Evolutionary conservation across 2,113 vertebrate species (phyloP).

Genomic region (Megalops atlanticus): DNA sequence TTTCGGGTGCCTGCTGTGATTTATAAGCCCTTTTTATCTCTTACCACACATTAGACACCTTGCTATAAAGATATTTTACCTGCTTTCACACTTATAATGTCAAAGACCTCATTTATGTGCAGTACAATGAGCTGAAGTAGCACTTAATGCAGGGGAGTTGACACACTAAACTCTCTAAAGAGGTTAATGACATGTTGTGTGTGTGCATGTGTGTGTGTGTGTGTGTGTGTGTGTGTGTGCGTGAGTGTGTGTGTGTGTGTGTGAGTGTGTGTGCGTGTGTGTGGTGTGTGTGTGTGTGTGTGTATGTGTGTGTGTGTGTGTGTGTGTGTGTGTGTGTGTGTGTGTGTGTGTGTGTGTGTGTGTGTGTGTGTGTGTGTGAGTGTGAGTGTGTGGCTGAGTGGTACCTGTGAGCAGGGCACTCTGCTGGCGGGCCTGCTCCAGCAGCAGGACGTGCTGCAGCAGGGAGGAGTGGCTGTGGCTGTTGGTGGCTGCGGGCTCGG

Average conservation of each 20-base stretch:
- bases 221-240: background rate
- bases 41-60: background rate
- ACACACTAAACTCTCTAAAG: no score
- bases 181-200: background rate
- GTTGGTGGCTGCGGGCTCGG: conserved; percentile 65
- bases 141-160: no score
- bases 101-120: no score
- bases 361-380: conserved; percentile 9
- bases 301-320: background rate
- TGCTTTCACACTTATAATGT: background rate
- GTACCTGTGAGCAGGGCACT: conserved; percentile 87
- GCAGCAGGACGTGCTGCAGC: conserved; percentile 87
- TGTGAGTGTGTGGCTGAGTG: background rate
- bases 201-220: background rate
- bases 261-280: background rate
- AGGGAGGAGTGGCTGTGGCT: conserved; percentile 82
- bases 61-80: no score
- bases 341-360: conserved; percentile 27
- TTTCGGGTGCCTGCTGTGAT: no score
- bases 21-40: background rate
- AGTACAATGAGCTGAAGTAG: no score
- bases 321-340: background rate
- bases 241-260: background rate
- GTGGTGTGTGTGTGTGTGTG: background rate
- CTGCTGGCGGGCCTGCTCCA: conserved; percentile 93